Evolutionary conservation across 2,797 vertebrate species (phyloP).

Genomic region (Rhyacichthys aspro): DNA sequence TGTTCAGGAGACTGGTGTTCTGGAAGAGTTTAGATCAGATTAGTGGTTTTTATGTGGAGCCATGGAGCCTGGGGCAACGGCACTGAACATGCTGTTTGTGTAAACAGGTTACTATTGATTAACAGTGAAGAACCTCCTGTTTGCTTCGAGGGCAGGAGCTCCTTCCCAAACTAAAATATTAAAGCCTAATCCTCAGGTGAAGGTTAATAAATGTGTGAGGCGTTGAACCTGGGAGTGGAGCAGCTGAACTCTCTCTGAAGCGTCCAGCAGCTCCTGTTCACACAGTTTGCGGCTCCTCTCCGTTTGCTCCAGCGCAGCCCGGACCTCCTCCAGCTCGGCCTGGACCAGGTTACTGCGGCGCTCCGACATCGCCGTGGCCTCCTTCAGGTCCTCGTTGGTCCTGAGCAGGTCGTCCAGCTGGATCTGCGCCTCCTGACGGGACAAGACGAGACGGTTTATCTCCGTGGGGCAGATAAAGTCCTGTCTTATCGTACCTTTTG

Average conservation of each 20-base stretch:
- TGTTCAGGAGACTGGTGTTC: constrained; percentile 75
- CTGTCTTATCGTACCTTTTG: constrained; percentile 79
- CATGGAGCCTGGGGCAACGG: too few relatives aligned
- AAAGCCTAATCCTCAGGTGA: too few relatives aligned
- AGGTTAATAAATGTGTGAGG: not conserved
- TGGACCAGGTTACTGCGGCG: constrained; percentile 83
- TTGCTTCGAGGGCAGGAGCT: too few relatives aligned
- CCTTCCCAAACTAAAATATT: too few relatives aligned
- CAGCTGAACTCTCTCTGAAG: constrained; percentile 59
- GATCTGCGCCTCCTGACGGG: constrained; percentile 81
- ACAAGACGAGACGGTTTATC: not conserved
- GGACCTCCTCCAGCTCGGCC: constrained; percentile 86
- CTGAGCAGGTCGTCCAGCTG: constrained; percentile 83
- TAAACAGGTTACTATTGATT: too few relatives aligned
- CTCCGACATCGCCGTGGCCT: constrained; percentile 84
- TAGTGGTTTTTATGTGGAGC: too few relatives aligned
- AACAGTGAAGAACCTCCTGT: too few relatives aligned
- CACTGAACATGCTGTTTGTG: too few relatives aligned
- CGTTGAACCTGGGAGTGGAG: constrained; percentile 40
- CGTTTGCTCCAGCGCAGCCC: constrained; percentile 58
- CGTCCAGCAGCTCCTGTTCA: constrained; percentile 48
- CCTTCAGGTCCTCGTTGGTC: constrained; percentile 84
- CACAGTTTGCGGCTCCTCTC: constrained; percentile 44
- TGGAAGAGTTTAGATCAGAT: constrained; percentile 32
- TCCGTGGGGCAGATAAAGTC: not conserved